Conservation (phyloP, 2,797 vertebrate genomes). For the Sebastiscus tertius region DNA sequence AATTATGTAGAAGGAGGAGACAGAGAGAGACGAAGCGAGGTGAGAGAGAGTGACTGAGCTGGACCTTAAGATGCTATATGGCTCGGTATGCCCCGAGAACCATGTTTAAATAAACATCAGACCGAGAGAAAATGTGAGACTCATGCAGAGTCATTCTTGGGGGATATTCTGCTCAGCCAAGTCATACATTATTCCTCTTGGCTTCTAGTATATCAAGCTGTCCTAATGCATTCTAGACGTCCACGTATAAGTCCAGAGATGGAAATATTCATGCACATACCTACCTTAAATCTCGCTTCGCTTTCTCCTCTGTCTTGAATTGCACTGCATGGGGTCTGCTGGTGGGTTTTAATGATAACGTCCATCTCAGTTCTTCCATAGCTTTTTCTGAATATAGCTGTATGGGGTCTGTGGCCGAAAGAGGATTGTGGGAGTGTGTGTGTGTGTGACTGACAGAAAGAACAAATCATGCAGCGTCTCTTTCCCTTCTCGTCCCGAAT, state of each 20-base stretch:
- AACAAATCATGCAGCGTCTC: constrained; percentile 3
- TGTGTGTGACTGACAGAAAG: background rate
- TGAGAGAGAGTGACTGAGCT: constrained; percentile 16
- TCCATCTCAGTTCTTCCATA: background rate
- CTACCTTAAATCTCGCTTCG: background rate
- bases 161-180: constrained; percentile 20
- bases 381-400: background rate
- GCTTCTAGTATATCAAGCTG: constrained; percentile 14
- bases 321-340: background rate
- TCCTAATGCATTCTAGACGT: constrained; percentile 17
- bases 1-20: constrained; percentile 55
- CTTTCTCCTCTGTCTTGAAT: background rate
- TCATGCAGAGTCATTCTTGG: constrained; percentile 32
- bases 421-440: background rate
- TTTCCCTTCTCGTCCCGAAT: background rate
- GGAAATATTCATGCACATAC: constrained; percentile 14
- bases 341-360: constrained; percentile 3
- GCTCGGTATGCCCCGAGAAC: constrained; percentile 18
- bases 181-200: constrained; percentile 59
- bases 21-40: constrained; percentile 42
- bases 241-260: background rate
- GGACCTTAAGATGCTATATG: constrained; percentile 37
- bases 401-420: background rate
- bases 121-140: constrained; percentile 33
- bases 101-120: constrained; percentile 70